Percentiles rank a stretch among this genome's conserved stretches.
phyloP scores from a whole-genome alignment of 1,140 invertebrate genomes.

The Drosophila carrolli region DNA sequence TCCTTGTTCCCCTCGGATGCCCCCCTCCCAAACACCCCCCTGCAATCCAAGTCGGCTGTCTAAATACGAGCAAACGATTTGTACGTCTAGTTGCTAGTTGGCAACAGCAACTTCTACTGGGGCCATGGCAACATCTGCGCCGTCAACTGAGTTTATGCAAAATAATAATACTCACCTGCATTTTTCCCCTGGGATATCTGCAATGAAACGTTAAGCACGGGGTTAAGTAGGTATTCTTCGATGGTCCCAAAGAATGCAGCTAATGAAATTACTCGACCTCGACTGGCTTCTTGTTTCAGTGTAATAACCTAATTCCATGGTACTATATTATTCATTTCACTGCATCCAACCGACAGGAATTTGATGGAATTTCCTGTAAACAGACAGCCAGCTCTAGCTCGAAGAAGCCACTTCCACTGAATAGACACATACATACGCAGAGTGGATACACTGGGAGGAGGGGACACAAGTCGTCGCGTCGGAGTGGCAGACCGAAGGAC shows the following conservation, averaged over 20 bases:
- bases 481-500: background rate
- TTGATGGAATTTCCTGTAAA: constrained; percentile 70
- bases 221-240: constrained; percentile 2
- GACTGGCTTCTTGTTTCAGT: constrained; percentile 36
- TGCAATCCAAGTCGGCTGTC: constrained; percentile 35
- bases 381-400: constrained; percentile 25
- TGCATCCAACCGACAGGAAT: constrained; percentile 46
- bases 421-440: constrained; percentile 8
- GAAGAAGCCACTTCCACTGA: constrained; percentile 28
- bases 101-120: constrained; percentile 27
- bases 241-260: constrained; percentile 6
- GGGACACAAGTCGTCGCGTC: constrained; percentile 6
- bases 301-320: constrained; percentile 49
- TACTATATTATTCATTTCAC: constrained; percentile 63
- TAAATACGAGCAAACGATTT: constrained; percentile 42
- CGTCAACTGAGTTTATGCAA: constrained; percentile 14
- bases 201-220: background rate
- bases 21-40: background rate
- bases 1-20: background rate
- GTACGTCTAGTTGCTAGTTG: constrained; percentile 38
- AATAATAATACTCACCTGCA: constrained; percentile 40
- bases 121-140: constrained; percentile 30
- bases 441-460: constrained; percentile 1
- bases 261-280: constrained; percentile 31
- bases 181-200: background rate